A percentile compares a stretch with the other conserved stretches of the same genome.
These are phyloP conservation scores for Datnioides undecimradiatus DNA, from an alignment of 2,113 vertebrate species.

Conservation along the genomic window DNA sequence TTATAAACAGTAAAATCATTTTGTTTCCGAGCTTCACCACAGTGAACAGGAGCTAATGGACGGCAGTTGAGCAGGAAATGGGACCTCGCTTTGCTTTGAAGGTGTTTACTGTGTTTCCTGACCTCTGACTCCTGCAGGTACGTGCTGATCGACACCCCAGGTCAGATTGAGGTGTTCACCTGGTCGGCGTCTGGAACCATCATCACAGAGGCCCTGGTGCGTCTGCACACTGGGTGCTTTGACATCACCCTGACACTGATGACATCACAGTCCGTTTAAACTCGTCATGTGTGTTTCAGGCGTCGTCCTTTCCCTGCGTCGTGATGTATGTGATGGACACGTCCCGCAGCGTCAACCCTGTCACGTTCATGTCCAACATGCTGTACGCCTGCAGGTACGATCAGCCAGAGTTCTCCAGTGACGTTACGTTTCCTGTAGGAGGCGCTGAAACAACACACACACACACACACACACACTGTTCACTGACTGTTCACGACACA, in stretches of 20 bases:
- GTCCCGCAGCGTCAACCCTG: slow-evolving; percentile 93
- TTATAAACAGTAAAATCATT: no score
- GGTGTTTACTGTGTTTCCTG: neutral
- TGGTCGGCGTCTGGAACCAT: slow-evolving; percentile 99
- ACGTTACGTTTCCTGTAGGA: neutral
- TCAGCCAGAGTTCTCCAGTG: neutral
- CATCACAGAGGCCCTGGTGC: slow-evolving; percentile 95
- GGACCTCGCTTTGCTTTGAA: no score
- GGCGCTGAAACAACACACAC: no score
- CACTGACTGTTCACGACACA: no score
- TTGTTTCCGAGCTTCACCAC: no score
- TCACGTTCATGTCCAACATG: slow-evolving; percentile 99
- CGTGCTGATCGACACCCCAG: slow-evolving; percentile 97
- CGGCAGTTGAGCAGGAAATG: no score
- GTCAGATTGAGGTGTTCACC: slow-evolving; percentile 98
- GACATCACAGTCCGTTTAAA: neutral
- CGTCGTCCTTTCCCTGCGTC: slow-evolving; percentile 94
- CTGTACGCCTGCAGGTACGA: slow-evolving; percentile 97
- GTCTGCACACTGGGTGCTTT: slow-evolving; percentile 32
- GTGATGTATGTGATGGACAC: slow-evolving; percentile 99
- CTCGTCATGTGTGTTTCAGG: slow-evolving; percentile 78
- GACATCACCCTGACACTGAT: no score
- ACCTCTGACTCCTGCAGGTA: slow-evolving; percentile 82
- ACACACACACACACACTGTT: no score
- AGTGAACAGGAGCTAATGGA: no score